These are phyloP conservation scores for Eristalis intricaria DNA, from an alignment of 2,888 invertebrate genomes.

Conservation along the genomic window DNA sequence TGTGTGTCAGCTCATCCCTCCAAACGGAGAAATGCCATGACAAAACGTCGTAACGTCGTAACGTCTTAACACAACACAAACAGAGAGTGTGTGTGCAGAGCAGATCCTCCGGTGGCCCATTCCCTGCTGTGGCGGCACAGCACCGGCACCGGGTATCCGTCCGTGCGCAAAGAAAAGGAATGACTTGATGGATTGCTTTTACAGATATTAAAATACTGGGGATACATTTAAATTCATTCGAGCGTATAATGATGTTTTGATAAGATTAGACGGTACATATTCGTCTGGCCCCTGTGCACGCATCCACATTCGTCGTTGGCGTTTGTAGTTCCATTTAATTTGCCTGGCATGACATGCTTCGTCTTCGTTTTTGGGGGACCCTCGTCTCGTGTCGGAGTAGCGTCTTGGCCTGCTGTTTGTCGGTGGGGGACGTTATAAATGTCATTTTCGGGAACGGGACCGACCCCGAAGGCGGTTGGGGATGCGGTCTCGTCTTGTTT, in stretches of 20 bases:
- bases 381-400: neutral
- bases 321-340: slow-evolving; percentile 25
- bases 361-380: neutral
- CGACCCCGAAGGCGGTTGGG: neutral
- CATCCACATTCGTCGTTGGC: neutral
- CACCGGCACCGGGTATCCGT: neutral
- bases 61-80: neutral
- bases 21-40: neutral
- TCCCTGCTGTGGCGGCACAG: neutral
- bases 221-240: slow-evolving; percentile 56
- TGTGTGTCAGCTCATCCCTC: neutral
- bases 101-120: slow-evolving; percentile 1
- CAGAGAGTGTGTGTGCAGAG: neutral
- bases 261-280: slow-evolving; percentile 46
- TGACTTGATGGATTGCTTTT: slow-evolving; percentile 62
- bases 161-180: slow-evolving; percentile 13
- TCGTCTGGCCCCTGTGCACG: neutral
- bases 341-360: neutral
- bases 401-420: neutral
- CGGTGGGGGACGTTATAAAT: neutral
- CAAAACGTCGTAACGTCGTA: neutral
- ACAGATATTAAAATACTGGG: slow-evolving; percentile 47
- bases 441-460: slow-evolving; percentile 11
- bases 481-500: neutral
- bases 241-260: slow-evolving; percentile 58